phyloP scores from a whole-genome alignment of 2,113 vertebrate species.

The Condylura cristata region DNA sequence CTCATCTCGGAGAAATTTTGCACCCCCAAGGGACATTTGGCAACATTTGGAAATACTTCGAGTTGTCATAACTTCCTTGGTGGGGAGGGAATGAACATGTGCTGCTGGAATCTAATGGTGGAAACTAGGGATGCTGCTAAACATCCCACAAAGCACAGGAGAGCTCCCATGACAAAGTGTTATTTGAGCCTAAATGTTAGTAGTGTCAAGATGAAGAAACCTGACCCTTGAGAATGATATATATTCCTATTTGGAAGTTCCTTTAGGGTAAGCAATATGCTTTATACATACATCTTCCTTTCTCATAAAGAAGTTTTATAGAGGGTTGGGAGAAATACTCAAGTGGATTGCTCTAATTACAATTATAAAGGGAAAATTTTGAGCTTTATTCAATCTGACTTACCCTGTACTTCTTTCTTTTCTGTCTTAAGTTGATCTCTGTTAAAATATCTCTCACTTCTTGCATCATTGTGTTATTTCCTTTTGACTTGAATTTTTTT shows the following conservation, averaged over 20 bases:
- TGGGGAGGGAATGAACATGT: rapidly evolving
- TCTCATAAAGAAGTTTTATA: background rate
- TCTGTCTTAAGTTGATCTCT: background rate
- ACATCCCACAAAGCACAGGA: background rate
- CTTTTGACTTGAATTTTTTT: background rate
- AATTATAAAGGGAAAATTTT: background rate
- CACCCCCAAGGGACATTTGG: background rate
- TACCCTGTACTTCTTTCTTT: background rate
- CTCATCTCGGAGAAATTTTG: background rate
- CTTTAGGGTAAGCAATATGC: background rate
- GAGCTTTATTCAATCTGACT: background rate
- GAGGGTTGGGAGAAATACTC: background rate
- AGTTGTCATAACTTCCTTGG: background rate
- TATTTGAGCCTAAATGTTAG: background rate
- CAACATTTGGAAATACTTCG: background rate
- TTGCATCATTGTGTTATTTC: background rate
- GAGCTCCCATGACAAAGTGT: background rate
- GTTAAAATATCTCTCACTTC: background rate
- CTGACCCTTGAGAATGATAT: background rate
- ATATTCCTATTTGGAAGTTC: background rate
- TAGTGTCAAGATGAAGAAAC: background rate
- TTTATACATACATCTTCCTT: background rate
- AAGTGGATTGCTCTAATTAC: background rate
- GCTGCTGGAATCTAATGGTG: no score
- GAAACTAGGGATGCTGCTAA: background rate